A percentile compares a stretch with the other conserved stretches of the same genome.
phyloP scores from a whole-genome alignment of 2,113 vertebrate genomes.

The Empidonax alnorum region DNA sequence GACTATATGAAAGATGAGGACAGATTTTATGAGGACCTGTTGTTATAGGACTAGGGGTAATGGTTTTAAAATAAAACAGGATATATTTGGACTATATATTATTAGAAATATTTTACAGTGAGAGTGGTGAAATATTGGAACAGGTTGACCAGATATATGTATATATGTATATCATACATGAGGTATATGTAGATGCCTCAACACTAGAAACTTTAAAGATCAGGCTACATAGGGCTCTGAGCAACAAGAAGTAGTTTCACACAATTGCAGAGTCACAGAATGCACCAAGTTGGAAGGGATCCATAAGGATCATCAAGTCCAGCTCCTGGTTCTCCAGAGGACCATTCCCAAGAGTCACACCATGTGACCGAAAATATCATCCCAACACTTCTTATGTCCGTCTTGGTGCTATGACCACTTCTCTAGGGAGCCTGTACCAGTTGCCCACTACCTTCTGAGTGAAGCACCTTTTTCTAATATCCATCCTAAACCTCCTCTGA shows the following conservation, averaged over 20 bases:
- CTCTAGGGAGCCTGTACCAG: not conserved
- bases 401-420: not conserved
- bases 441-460: not conserved
- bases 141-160: not conserved
- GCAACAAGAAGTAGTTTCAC: not conserved
- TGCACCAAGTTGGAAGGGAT: not conserved
- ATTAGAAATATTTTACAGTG: not conserved
- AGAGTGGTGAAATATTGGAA: not conserved
- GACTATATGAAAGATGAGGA: not conserved
- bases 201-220: not conserved
- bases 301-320: not conserved
- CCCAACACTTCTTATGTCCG: not conserved
- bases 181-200: not conserved
- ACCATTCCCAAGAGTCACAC: not conserved
- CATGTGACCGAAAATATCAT: not conserved
- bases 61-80: not conserved
- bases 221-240: not conserved
- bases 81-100: not conserved
- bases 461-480: not conserved
- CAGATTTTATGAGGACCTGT: not conserved
- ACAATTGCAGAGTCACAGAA: not conserved
- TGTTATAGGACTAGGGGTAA: not conserved
- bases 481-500: not conserved
- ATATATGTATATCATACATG: not conserved
- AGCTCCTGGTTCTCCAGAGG: not conserved